Evolutionary conservation across 1,140 invertebrate genomes (phyloP).

Genomic region (Alviniconcha marisindica): DNA sequence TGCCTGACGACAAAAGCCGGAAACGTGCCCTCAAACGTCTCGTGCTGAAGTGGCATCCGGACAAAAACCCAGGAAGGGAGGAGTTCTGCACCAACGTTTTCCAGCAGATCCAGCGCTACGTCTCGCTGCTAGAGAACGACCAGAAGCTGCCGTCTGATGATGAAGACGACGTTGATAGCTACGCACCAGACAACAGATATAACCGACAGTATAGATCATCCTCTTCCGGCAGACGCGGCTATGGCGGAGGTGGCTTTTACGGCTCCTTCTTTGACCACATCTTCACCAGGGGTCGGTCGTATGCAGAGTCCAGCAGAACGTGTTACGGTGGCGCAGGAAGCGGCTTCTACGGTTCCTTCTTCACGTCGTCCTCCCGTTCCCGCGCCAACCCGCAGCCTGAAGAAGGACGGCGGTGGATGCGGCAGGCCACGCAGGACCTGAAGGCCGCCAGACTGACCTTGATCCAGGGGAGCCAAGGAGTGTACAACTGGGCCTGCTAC

Average conservation of each 20-base stretch:
- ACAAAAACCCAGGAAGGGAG: constrained; percentile 68
- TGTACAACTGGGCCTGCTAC: constrained; percentile 61
- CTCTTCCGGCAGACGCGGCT: not conserved
- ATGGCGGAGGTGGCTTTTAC: not conserved
- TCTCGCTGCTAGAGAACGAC: constrained; percentile 52
- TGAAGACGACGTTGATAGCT: not conserved
- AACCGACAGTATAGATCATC: not conserved
- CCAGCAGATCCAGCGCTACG: constrained; percentile 54
- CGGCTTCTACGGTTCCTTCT: not conserved
- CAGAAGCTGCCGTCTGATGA: constrained; percentile 12
- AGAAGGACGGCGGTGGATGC: constrained; percentile 28
- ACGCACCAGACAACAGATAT: too few species aligned
- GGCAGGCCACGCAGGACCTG: constrained; percentile 15
- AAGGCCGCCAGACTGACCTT: constrained; percentile 38
- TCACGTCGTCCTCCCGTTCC: not conserved
- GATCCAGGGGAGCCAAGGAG: too few species aligned
- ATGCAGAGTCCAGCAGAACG: not conserved
- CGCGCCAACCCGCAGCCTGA: constrained; percentile 21
- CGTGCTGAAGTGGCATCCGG: constrained; percentile 71
- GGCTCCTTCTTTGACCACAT: not conserved
- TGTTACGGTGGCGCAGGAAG: not conserved
- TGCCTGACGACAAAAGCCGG: constrained; percentile 48
- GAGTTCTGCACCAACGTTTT: constrained; percentile 61
- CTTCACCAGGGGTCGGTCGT: not conserved
- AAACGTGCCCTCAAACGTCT: constrained; percentile 64